These are phyloP conservation scores for Subanguina moxae DNA, from an alignment of 1,140 invertebrate genomes.

Conservation along the genomic window DNA sequence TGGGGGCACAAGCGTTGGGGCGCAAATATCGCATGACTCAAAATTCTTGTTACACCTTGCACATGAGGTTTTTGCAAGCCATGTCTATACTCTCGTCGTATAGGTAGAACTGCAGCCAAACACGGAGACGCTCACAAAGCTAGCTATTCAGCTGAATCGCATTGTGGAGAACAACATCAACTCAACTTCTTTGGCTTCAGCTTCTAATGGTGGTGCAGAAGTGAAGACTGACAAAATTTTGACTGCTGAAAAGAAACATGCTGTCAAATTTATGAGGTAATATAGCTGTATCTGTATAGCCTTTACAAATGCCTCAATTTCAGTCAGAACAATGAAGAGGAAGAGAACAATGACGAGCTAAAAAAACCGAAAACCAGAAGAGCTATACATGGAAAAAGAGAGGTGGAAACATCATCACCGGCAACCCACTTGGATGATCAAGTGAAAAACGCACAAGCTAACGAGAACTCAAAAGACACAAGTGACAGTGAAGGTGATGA, in stretches of 20 bases:
- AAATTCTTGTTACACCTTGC: no score
- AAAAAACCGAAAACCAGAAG: no score
- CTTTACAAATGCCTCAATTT: background rate
- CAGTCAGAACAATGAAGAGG: slow-evolving; percentile 1
- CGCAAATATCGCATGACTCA: no score
- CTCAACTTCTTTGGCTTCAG: background rate
- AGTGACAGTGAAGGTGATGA: slow-evolving; percentile 38
- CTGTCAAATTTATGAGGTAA: background rate
- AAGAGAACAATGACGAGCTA: background rate
- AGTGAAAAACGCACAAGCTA: slow-evolving; percentile 2
- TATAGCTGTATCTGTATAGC: background rate
- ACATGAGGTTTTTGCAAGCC: background rate
- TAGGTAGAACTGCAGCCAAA: slow-evolving; percentile 49
- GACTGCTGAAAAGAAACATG: background rate
- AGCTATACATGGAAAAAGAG: no score
- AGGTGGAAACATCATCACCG: no score
- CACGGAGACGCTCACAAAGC: slow-evolving; percentile 34
- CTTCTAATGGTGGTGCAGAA: background rate
- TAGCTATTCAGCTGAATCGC: slow-evolving; percentile 41
- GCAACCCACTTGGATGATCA: background rate
- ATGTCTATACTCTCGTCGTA: no score
- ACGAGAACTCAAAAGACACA: background rate
- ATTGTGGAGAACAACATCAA: slow-evolving; percentile 6
- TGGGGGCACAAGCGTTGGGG: no score
- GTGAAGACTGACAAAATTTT: slow-evolving; percentile 10